Percentiles rank a stretch among this genome's conserved stretches.
Evolutionary conservation across 2,888 invertebrate species (phyloP).

Genomic region (Lucinisca nassula): DNA sequence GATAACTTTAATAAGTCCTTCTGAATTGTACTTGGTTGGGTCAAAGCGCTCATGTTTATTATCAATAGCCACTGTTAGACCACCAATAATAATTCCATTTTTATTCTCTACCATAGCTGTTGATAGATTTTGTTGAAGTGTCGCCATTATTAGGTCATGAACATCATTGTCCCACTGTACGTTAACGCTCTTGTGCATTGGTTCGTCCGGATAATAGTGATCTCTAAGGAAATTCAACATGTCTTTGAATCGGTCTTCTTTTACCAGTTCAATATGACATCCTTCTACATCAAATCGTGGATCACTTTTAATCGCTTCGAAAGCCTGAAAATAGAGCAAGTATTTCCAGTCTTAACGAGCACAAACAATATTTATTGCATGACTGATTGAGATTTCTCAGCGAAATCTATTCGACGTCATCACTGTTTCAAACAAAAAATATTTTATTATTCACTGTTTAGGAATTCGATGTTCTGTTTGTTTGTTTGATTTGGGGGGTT

Average conservation of each 20-base stretch:
- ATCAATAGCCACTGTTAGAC: not conserved
- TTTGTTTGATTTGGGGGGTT: no score
- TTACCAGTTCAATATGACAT: not conserved
- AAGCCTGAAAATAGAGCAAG: not conserved
- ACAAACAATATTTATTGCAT: no score
- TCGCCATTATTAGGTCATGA: not conserved
- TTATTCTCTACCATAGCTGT: not conserved
- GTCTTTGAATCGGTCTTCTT: not conserved
- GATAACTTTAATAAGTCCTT: not conserved
- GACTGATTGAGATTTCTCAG: no score
- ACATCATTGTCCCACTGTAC: not conserved
- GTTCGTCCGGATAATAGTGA: not conserved
- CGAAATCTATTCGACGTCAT: no score
- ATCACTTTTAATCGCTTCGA: not conserved
- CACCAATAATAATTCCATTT: not conserved
- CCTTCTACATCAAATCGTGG: not conserved
- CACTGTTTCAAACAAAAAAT: no score
- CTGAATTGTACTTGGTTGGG: not conserved
- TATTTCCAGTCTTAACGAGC: no score
- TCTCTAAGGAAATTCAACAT: not conserved
- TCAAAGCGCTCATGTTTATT: not conserved
- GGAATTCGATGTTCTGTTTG: no score
- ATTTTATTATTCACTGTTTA: no score
- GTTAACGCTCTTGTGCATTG: not conserved
- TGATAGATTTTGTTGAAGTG: not conserved